A percentile compares a stretch with the other conserved stretches of the same genome.
These are phyloP conservation scores for Pseudomugil gertrudae DNA, from an alignment of 2,797 vertebrate genomes.

Conservation along the genomic window DNA sequence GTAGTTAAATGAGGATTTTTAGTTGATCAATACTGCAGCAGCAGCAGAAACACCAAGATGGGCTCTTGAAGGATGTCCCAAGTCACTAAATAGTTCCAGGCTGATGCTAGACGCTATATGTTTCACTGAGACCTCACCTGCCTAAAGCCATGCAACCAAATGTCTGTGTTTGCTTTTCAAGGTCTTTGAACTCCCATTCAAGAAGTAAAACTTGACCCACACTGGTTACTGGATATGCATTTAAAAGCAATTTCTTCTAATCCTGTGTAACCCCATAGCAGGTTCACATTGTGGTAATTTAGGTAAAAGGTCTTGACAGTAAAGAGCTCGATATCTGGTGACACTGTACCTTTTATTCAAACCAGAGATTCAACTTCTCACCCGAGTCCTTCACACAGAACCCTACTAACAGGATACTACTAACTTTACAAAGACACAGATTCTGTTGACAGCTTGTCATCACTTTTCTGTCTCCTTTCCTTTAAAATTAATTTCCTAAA, in stretches of 20 bases:
- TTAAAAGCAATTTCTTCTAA: constrained; percentile 51
- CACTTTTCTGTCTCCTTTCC: background rate
- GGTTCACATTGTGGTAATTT: constrained; percentile 22
- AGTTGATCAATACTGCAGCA: constrained; percentile 56
- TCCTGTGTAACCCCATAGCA: constrained; percentile 47
- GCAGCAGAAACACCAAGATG: constrained; percentile 42
- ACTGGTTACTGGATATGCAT: constrained; percentile 64
- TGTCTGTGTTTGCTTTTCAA: constrained; percentile 55
- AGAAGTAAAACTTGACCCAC: constrained; percentile 51
- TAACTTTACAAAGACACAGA: background rate
- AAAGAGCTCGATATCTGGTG: constrained; percentile 42
- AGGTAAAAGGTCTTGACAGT: constrained; percentile 44
- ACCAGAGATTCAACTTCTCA: constrained; percentile 22
- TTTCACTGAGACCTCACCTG: constrained; percentile 42
- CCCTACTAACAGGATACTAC: constrained; percentile 3
- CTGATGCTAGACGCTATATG: constrained; percentile 47
- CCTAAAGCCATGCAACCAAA: constrained; percentile 35
- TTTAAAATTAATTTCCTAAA: background rate
- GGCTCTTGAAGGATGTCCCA: constrained; percentile 43
- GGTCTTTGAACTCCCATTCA: constrained; percentile 44
- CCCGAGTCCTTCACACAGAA: constrained; percentile 15
- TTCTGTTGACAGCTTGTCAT: background rate
- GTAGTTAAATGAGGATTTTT: constrained; percentile 38
- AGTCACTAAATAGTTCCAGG: constrained; percentile 48
- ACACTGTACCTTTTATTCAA: constrained; percentile 43